Percentiles rank a stretch among this genome's conserved stretches.
These are phyloP conservation scores for Orchesellides sinensis DNA, from an alignment of 2,888 invertebrate species.

Conservation along the genomic window DNA sequence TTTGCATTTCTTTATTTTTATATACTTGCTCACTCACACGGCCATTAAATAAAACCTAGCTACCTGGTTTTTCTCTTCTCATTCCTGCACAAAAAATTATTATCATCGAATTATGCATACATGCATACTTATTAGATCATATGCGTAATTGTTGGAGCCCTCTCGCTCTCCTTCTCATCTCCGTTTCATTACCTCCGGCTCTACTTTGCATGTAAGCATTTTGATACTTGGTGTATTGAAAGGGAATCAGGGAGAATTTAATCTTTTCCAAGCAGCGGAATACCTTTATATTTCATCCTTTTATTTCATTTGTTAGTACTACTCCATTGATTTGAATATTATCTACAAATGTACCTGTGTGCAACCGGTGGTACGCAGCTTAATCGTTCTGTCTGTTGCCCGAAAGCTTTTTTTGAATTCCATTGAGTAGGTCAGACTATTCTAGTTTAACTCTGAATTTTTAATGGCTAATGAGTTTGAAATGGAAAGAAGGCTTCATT, in stretches of 20 bases:
- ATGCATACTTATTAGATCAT: conserved; percentile 20
- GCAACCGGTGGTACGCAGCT: conserved; percentile 20
- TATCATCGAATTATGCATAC: conserved; percentile 41
- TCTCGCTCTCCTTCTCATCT: conserved; percentile 8
- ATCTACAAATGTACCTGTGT: conserved; percentile 18
- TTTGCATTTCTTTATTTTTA: conserved; percentile 19
- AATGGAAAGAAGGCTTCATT: no score
- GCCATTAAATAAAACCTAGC: not conserved
- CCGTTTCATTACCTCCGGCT: conserved; percentile 41
- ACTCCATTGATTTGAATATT: conserved; percentile 50
- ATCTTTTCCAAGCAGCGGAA: conserved; percentile 30
- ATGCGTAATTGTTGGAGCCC: conserved; percentile 28
- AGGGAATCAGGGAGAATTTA: conserved; percentile 18
- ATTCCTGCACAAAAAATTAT: conserved; percentile 1
- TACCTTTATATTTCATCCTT: conserved; percentile 29
- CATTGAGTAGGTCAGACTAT: conserved; percentile 60
- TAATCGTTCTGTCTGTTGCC: conserved; percentile 48
- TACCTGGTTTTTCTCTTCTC: not conserved
- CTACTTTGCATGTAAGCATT: conserved; percentile 23
- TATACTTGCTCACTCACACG: not conserved
- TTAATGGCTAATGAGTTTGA: conserved; percentile 47
- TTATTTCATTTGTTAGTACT: conserved; percentile 23
- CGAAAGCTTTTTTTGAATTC: conserved; percentile 45
- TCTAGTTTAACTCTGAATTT: conserved; percentile 36
- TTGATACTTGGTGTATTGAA: not conserved